Percentiles rank a stretch among this genome's conserved stretches.
These are phyloP conservation scores for Chiroxiphia lanceolata DNA, from an alignment of 2,797 vertebrate genomes.

Conservation along the genomic window DNA sequence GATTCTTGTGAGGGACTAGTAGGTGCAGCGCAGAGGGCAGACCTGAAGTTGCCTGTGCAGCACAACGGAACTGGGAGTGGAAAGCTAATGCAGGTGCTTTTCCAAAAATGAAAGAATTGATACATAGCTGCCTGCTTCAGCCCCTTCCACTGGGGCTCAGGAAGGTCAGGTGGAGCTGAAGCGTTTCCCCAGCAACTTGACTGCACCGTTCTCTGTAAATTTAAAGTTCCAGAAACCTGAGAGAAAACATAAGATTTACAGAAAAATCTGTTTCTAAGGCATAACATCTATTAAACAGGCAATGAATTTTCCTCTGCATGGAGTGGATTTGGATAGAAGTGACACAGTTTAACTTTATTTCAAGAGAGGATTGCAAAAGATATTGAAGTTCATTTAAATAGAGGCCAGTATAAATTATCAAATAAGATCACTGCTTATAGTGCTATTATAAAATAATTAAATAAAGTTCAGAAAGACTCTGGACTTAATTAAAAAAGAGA, in stretches of 20 bases:
- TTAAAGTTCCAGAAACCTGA: not conserved
- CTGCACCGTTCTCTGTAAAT: not conserved
- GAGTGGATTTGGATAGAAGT: not conserved
- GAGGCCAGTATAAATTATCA: not conserved
- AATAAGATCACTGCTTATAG: not conserved
- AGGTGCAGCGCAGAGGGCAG: not conserved
- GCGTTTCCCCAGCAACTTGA: not conserved
- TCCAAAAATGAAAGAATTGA: not conserved
- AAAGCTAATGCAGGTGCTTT: not conserved
- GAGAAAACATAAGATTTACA: not conserved
- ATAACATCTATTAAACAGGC: not conserved
- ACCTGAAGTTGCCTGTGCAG: not conserved
- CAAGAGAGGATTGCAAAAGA: not conserved
- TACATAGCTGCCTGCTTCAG: not conserved
- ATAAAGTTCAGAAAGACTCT: conserved; percentile 2
- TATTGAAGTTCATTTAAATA: not conserved
- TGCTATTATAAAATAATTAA: not conserved
- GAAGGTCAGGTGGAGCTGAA: not conserved
- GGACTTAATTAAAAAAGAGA: conserved; percentile 3
- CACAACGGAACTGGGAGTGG: not conserved
- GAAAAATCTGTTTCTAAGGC: not conserved
- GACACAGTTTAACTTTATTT: not conserved
- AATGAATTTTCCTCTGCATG: not conserved
- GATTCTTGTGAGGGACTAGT: not conserved
- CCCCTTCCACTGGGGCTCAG: not conserved